Evolutionary conservation across 1,140 invertebrate genomes (phyloP).

Genomic region (Drosophila malerkotliana): DNA sequence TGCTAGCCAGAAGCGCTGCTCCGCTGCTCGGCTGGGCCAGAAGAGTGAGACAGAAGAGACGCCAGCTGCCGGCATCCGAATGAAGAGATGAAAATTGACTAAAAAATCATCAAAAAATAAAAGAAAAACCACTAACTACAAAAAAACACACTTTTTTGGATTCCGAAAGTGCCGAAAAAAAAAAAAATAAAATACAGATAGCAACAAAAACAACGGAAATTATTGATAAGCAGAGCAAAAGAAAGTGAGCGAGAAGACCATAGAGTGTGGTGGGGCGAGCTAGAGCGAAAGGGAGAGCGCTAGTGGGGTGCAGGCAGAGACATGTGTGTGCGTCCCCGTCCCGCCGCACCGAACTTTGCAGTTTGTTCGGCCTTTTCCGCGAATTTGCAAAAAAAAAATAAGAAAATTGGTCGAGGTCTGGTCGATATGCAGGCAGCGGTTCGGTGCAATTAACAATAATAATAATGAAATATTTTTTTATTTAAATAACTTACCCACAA

Average conservation of each 20-base stretch:
- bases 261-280: conserved; percentile 6
- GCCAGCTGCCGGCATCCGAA: neutral
- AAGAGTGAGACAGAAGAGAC: conserved; percentile 9
- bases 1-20: conserved; percentile 16
- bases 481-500: conserved; percentile 67
- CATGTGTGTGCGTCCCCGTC: conserved; percentile 27
- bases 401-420: conserved; percentile 29
- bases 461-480: neutral
- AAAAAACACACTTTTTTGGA: neutral
- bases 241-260: conserved; percentile 18
- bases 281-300: conserved; percentile 5
- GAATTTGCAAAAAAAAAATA: conserved; percentile 36
- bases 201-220: conserved; percentile 43
- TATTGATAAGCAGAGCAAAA: conserved; percentile 53
- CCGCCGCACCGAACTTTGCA: conserved; percentile 62
- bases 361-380: conserved; percentile 49
- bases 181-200: conserved; percentile 2
- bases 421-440: conserved; percentile 40
- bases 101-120: conserved; percentile 26
- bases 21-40: too few relatives aligned
- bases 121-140: too few relatives aligned
- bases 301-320: conserved; percentile 7
- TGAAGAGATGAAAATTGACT: neutral
- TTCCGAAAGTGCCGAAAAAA: conserved; percentile 10
- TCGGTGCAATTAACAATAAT: neutral